These are phyloP conservation scores for Melanotaenia pygmaea DNA, from an alignment of 2,797 vertebrate species.

Conservation along the genomic window DNA sequence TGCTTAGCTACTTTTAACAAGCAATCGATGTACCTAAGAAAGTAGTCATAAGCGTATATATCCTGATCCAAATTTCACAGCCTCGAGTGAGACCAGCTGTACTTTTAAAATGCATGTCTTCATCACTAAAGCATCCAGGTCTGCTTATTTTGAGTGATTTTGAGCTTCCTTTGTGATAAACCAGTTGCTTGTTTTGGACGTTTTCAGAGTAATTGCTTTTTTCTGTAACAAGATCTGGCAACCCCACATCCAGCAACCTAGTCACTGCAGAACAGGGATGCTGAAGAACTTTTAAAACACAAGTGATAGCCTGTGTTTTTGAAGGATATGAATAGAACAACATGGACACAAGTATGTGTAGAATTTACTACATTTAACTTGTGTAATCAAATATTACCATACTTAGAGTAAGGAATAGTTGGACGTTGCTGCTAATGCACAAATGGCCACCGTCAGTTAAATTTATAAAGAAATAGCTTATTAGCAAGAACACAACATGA, in stretches of 20 bases:
- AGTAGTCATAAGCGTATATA: too few relatives aligned
- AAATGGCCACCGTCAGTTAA: too few relatives aligned
- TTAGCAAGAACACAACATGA: constrained; percentile 3
- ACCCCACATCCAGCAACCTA: background rate
- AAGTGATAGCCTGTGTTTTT: background rate
- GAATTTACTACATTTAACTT: background rate
- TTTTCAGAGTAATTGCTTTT: background rate
- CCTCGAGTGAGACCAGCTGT: too few relatives aligned
- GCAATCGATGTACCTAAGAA: too few relatives aligned
- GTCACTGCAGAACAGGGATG: background rate
- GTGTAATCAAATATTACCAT: background rate
- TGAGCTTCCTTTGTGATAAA: background rate
- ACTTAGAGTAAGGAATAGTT: background rate
- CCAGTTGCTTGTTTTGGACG: background rate
- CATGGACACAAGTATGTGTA: background rate
- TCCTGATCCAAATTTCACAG: too few relatives aligned
- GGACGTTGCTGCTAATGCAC: background rate
- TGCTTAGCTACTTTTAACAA: too few relatives aligned
- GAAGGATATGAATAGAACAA: background rate
- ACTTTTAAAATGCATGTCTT: too few relatives aligned
- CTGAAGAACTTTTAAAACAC: background rate
- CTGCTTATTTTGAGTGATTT: background rate
- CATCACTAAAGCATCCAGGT: too few relatives aligned
- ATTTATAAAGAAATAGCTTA: background rate
- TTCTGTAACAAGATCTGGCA: background rate